phyloP scores from a whole-genome alignment of 2,888 invertebrate genomes.

The Aphelenchoides bicaudatus region DNA sequence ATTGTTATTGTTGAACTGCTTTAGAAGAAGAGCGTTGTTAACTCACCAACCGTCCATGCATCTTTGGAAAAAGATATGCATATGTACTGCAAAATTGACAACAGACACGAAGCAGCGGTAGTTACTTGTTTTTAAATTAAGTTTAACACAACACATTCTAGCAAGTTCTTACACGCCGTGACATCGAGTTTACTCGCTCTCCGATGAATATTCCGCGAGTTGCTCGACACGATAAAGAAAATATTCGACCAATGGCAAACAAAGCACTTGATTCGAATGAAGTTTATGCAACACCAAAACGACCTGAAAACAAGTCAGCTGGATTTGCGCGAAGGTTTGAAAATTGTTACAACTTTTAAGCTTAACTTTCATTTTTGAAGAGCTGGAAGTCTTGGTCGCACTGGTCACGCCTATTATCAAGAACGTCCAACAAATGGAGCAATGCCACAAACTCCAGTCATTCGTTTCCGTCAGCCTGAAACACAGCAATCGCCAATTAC shows the following conservation, averaged over 20 bases:
- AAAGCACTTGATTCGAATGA: too few species aligned
- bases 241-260: too few species aligned
- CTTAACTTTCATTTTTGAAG: too few species aligned
- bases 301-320: too few species aligned
- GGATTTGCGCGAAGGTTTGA: too few species aligned
- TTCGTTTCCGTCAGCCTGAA: not conserved
- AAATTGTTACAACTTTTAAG: too few species aligned
- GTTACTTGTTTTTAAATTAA: not conserved
- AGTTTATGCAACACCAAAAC: too few species aligned
- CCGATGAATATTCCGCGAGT: too few species aligned
- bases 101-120: not conserved
- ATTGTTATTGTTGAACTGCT: slow-evolving; percentile 13
- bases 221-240: too few species aligned
- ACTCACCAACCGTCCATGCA: slow-evolving; percentile 60
- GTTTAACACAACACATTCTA: not conserved
- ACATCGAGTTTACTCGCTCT: not conserved
- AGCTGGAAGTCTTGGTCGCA: too few species aligned
- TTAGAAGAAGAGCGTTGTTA: slow-evolving; percentile 24
- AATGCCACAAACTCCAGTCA: not conserved
- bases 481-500: not conserved
- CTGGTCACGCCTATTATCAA: too few species aligned
- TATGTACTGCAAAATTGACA: slow-evolving; percentile 33
- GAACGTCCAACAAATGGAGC: not conserved
- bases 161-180: not conserved
- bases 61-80: slow-evolving; percentile 64